These are phyloP conservation scores for Osmerus mordax DNA, from an alignment of 2,113 vertebrate genomes.

Conservation along the genomic window DNA sequence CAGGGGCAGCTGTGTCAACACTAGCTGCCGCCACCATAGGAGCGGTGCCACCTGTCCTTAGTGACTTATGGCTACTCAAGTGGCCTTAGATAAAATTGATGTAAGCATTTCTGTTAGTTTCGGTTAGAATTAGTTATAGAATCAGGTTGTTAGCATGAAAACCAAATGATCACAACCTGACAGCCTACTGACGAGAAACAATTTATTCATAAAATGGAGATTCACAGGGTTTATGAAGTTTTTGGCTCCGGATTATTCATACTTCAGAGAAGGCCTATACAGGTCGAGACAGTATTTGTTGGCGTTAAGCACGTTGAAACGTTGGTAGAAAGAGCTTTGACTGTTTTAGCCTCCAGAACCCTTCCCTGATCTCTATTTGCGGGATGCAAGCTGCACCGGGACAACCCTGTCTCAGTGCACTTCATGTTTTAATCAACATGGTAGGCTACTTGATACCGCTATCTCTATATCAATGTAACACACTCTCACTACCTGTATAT, in stretches of 20 bases:
- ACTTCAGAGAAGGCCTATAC: too few species aligned
- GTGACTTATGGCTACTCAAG: too few species aligned
- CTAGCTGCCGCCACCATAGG: conserved; percentile 39
- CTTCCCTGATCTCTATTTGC: conserved; percentile 57
- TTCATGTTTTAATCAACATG: conserved; percentile 62
- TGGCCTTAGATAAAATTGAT: too few species aligned
- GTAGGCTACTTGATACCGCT: conserved; percentile 15
- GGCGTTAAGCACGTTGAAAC: background rate
- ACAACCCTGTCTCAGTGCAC: conserved; percentile 33
- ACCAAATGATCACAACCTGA: too few species aligned
- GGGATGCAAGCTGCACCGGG: conserved; percentile 42
- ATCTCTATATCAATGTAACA: conserved; percentile 27
- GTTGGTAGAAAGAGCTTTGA: conserved; percentile 18
- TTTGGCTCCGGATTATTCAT: too few species aligned
- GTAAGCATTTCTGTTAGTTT: too few species aligned
- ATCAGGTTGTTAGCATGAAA: too few species aligned
- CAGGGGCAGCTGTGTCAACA: conserved; percentile 63
- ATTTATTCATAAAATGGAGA: too few species aligned
- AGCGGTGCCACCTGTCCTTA: conserved; percentile 50
- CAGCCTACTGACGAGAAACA: too few species aligned
- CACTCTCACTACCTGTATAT: conserved; percentile 4
- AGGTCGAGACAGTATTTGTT: too few species aligned
- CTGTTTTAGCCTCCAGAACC: conserved; percentile 36
- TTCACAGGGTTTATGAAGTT: too few species aligned
- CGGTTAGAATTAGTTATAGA: too few species aligned